Percentiles rank a stretch among this genome's conserved stretches.
Conservation (phyloP, 2,888 invertebrate species). For the Epinotia demarniana region DNA sequence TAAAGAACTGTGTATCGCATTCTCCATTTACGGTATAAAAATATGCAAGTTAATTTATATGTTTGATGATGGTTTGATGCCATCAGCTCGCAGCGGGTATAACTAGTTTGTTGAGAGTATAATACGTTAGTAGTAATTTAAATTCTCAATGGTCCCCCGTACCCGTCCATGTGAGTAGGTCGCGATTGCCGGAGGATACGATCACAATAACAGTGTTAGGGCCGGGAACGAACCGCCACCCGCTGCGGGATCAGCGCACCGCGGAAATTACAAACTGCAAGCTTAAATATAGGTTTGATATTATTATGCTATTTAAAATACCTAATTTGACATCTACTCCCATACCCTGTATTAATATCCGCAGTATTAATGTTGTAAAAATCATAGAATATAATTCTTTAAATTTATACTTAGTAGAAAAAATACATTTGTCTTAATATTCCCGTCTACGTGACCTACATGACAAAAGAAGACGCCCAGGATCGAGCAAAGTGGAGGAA, state of each 20-base stretch:
- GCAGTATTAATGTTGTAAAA: too few relatives aligned
- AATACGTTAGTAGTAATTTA: slow-evolving; percentile 41
- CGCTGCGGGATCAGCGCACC: slow-evolving; percentile 30
- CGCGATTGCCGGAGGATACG: slow-evolving; percentile 58
- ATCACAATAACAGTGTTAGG: slow-evolving; percentile 64
- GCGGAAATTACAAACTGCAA: slow-evolving; percentile 6
- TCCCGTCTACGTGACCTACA: too few relatives aligned
- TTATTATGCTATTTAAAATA: background rate
- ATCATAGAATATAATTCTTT: too few relatives aligned
- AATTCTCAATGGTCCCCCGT: slow-evolving; percentile 42
- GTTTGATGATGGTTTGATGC: slow-evolving; percentile 21
- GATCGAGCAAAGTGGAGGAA: too few relatives aligned
- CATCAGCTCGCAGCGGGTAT: slow-evolving; percentile 34
- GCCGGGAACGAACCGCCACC: slow-evolving; percentile 56
- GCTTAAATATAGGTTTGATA: slow-evolving; percentile 8
- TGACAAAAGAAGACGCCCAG: too few relatives aligned
- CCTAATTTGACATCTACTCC: background rate
- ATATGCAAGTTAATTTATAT: slow-evolving; percentile 11
- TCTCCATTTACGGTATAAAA: slow-evolving; percentile 6
- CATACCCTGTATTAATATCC: too few relatives aligned
- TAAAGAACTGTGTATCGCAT: background rate
- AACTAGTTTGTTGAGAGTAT: slow-evolving; percentile 37
- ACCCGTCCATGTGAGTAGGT: slow-evolving; percentile 47
- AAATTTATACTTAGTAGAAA: too few relatives aligned
- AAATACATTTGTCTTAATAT: too few relatives aligned